Conservation (phyloP, 2,797 vertebrate species). For the Luscinia luscinia region DNA sequence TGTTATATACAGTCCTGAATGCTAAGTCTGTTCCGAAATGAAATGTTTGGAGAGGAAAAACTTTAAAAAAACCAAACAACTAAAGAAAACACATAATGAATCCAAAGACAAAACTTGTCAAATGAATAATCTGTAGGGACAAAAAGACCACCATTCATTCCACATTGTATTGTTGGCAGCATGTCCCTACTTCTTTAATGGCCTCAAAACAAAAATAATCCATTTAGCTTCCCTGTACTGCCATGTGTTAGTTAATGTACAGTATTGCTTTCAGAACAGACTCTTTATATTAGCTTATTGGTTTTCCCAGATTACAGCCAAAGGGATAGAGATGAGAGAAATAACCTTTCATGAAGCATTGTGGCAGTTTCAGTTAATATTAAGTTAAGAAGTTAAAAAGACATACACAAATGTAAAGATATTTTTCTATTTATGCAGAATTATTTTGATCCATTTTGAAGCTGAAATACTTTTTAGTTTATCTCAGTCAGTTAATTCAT, state of each 20-base stretch:
- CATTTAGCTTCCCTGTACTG: neutral
- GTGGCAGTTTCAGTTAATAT: neutral
- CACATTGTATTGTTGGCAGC: neutral
- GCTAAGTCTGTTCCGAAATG: neutral
- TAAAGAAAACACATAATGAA: neutral
- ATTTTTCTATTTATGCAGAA: conserved; percentile 26
- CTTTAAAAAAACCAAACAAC: neutral
- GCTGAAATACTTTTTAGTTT: conserved; percentile 9
- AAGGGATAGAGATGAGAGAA: neutral
- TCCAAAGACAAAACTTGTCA: neutral
- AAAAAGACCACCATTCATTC: accelerated
- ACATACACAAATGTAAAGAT: neutral
- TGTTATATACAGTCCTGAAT: neutral
- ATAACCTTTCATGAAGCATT: neutral
- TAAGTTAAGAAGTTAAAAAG: conserved; percentile 6
- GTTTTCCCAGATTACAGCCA: conserved; percentile 9
- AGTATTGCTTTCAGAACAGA: neutral
- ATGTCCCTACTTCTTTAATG: neutral
- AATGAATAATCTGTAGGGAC: neutral
- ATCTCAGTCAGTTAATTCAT: conserved; percentile 40
- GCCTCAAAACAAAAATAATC: neutral
- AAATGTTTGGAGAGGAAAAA: neutral
- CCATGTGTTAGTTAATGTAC: neutral
- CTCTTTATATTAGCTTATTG: neutral
- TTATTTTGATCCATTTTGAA: conserved; percentile 40